These are phyloP conservation scores for Agriopis aurantiaria DNA, from an alignment of 2,888 invertebrate species.

Conservation along the genomic window DNA sequence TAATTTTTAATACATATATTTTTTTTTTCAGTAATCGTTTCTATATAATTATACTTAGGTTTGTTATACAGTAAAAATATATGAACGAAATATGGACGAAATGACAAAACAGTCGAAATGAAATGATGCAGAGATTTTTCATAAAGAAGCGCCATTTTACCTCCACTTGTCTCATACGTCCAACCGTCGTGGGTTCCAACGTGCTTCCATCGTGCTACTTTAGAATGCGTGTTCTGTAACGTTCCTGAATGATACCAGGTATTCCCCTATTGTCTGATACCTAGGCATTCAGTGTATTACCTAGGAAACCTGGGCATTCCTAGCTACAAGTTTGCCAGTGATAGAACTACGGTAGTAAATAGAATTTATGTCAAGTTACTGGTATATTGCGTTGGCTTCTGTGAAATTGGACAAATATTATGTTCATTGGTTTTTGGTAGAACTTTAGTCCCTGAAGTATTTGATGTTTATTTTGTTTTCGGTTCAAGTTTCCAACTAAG, in stretches of 20 bases:
- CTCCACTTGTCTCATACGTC: slow-evolving; percentile 32
- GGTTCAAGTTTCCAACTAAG: no score
- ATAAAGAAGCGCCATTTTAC: slow-evolving; percentile 33
- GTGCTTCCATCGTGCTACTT: slow-evolving; percentile 31
- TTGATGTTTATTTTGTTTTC: no score
- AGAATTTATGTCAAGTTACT: slow-evolving; percentile 1
- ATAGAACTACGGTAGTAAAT: slow-evolving; percentile 11
- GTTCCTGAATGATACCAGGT: slow-evolving; percentile 8
- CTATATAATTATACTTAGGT: no score
- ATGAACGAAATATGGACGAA: no score
- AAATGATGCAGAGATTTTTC: not conserved
- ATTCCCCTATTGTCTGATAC: slow-evolving; percentile 2
- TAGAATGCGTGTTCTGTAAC: slow-evolving; percentile 32
- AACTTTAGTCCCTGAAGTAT: no score
- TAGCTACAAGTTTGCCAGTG: not conserved
- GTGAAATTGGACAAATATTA: not conserved
- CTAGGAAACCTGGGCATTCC: not conserved
- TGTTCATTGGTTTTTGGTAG: not conserved
- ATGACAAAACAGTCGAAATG: no score
- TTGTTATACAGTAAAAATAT: no score
- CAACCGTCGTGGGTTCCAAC: slow-evolving; percentile 43
- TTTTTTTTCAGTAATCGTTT: no score
- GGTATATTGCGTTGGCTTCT: not conserved
- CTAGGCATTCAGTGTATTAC: slow-evolving; percentile 9
- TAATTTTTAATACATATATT: no score